Evolutionary conservation across 2,113 vertebrate genomes (phyloP).

Genomic region (Sceloporus tristichus): DNA sequence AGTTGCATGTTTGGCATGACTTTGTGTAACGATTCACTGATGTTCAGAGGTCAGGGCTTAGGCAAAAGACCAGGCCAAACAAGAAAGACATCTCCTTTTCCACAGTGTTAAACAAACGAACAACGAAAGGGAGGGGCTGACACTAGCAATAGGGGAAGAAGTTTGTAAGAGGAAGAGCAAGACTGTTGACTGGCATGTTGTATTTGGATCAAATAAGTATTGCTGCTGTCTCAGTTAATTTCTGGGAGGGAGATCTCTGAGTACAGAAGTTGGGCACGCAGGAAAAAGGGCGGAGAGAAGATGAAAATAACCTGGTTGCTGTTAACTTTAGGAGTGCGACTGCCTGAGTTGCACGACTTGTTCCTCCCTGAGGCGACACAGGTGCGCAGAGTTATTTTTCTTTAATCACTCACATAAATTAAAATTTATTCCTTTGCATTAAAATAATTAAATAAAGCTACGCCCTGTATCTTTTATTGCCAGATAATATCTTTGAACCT

Average conservation of each 20-base stretch:
- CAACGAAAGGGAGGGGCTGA: no score
- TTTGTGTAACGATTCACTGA: conserved; percentile 6
- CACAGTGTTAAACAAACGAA: not conserved
- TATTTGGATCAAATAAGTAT: conserved; percentile 17
- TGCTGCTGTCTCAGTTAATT: not conserved
- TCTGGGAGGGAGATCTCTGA: conserved; percentile 11
- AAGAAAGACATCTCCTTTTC: not conserved
- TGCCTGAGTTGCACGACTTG: conserved; percentile 69
- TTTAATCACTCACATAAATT: conserved; percentile 84
- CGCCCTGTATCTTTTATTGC: conserved; percentile 76
- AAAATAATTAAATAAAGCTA: conserved; percentile 80
- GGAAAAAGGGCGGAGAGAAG: conserved; percentile 49
- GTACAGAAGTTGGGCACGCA: conserved; percentile 29
- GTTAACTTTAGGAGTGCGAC: conserved; percentile 68
- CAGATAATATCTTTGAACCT: conserved; percentile 80
- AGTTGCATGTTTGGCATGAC: conserved; percentile 2
- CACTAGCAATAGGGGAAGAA: conserved; percentile 28
- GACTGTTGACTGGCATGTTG: conserved; percentile 2
- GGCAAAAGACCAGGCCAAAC: not conserved
- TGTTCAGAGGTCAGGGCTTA: not conserved
- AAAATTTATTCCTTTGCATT: conserved; percentile 79
- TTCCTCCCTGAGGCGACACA: conserved; percentile 79
- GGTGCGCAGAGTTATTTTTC: conserved; percentile 80
- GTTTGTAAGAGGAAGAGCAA: conserved; percentile 10
- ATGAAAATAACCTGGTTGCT: conserved; percentile 64